phyloP scores from a whole-genome alignment of 2,888 invertebrate species.

The Blomia tropicalis region DNA sequence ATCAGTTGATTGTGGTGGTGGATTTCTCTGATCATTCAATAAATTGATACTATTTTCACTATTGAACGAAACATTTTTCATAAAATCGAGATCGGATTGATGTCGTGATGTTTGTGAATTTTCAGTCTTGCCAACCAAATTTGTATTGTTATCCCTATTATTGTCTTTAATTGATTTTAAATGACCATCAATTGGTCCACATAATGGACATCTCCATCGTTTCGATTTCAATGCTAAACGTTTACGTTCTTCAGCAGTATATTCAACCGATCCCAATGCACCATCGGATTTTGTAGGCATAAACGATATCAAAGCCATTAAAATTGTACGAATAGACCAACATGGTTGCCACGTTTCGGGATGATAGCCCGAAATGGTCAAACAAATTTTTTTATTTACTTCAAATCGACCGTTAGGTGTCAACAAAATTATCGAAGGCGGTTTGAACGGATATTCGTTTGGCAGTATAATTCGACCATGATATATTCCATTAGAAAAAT shows the following conservation, averaged over 20 bases:
- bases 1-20: too few species aligned
- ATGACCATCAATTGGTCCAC: constrained; percentile 45
- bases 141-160: too few species aligned
- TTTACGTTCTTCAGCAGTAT: constrained; percentile 64
- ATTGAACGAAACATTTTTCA: too few species aligned
- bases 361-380: constrained; percentile 86
- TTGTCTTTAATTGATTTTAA: constrained; percentile 14
- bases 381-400: constrained; percentile 78
- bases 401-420: constrained; percentile 93
- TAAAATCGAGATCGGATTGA: too few species aligned
- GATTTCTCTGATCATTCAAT: too few species aligned
- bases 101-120: too few species aligned
- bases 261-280: constrained; percentile 78
- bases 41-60: too few species aligned
- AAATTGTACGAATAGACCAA: constrained; percentile 80
- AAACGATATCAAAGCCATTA: constrained; percentile 78
- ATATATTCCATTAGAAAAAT: constrained; percentile 76
- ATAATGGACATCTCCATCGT: constrained; percentile 48
- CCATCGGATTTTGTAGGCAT: constrained; percentile 80
- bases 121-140: too few species aligned
- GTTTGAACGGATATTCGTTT: constrained; percentile 91
- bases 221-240: constrained; percentile 52
- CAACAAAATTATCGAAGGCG: constrained; percentile 77
- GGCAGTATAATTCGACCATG: constrained; percentile 81
- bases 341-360: constrained; percentile 97